Evolutionary conservation across 1,140 invertebrate genomes (phyloP).

Genomic region (Elysia chlorotica): DNA sequence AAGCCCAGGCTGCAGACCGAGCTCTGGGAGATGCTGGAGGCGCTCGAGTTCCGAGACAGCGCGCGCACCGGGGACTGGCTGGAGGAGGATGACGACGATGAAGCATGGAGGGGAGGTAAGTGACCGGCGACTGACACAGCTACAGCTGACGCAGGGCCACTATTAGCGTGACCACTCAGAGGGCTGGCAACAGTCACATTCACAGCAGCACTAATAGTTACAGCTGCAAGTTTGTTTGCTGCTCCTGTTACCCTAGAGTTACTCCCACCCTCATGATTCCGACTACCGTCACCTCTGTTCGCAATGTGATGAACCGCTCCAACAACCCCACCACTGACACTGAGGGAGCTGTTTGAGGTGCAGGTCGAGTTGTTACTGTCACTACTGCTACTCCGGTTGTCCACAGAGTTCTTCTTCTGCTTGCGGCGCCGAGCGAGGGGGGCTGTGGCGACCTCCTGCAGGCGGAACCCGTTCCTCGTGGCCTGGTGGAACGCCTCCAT

Average conservation of each 20-base stretch:
- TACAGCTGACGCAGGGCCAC: too few species aligned
- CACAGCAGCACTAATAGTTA: too few species aligned
- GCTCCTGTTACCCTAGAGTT: too few species aligned
- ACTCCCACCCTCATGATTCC: too few species aligned
- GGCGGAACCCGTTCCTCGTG: slow-evolving; percentile 73
- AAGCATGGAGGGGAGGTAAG: too few species aligned
- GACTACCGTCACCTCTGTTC: too few species aligned
- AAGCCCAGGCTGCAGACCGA: slow-evolving; percentile 52
- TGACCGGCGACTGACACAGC: too few species aligned
- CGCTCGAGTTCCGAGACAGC: slow-evolving; percentile 28
- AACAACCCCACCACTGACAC: slow-evolving; percentile 25
- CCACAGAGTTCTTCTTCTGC: slow-evolving; percentile 67
- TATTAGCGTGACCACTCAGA: too few species aligned
- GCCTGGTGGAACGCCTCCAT: slow-evolving; percentile 75
- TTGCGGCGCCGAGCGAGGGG: slow-evolving; percentile 74
- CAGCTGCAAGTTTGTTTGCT: too few species aligned
- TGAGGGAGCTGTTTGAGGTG: slow-evolving; percentile 31
- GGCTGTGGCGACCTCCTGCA: slow-evolving; percentile 73
- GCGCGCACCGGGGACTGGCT: slow-evolving; percentile 27
- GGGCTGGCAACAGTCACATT: too few species aligned
- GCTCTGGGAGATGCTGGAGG: slow-evolving; percentile 41
- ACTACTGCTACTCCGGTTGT: slow-evolving; percentile 50
- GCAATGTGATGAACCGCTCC: too few species aligned
- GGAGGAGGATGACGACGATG: too few species aligned
- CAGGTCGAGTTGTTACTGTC: slow-evolving; percentile 53